Conservation (phyloP, 2,888 invertebrate species). For the Andrena chrysosceles region DNA sequence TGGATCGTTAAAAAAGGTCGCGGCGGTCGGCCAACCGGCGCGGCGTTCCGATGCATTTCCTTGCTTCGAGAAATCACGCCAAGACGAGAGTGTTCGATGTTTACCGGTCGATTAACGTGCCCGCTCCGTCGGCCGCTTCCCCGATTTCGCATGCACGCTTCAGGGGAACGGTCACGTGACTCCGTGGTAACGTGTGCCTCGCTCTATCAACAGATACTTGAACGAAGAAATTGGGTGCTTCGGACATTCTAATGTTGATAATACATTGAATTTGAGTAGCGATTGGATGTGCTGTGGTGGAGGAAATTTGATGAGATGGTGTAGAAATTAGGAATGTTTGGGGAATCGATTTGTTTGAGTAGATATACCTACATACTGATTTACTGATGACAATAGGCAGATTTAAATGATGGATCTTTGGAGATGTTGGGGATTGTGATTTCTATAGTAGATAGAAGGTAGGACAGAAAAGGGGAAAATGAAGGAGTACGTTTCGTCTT, state of each 20-base stretch:
- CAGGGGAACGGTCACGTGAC: slow-evolving; percentile 29
- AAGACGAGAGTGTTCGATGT: slow-evolving; percentile 43
- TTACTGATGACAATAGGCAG: no score
- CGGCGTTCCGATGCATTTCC: slow-evolving; percentile 47
- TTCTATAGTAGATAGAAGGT: no score
- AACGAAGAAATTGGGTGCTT: neutral
- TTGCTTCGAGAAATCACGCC: slow-evolving; percentile 58
- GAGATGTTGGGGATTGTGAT: no score
- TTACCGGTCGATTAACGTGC: slow-evolving; percentile 52
- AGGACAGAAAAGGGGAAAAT: no score
- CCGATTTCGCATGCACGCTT: slow-evolving; percentile 40
- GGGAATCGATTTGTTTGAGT: no score
- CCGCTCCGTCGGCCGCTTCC: slow-evolving; percentile 8
- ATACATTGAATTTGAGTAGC: neutral
- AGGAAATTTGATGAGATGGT: neutral
- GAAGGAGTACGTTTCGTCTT: no score
- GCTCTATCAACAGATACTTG: neutral
- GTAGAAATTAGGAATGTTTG: no score
- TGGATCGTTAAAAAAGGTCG: slow-evolving; percentile 65
- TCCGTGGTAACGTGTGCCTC: slow-evolving; percentile 31
- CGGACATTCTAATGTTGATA: neutral
- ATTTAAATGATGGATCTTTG: no score
- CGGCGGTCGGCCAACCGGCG: slow-evolving; percentile 16
- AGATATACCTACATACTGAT: no score
- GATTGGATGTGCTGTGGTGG: neutral